Percentiles rank a stretch among this genome's conserved stretches.
phyloP scores from a whole-genome alignment of 2,888 invertebrate species.

The Dasypogon diadema region DNA sequence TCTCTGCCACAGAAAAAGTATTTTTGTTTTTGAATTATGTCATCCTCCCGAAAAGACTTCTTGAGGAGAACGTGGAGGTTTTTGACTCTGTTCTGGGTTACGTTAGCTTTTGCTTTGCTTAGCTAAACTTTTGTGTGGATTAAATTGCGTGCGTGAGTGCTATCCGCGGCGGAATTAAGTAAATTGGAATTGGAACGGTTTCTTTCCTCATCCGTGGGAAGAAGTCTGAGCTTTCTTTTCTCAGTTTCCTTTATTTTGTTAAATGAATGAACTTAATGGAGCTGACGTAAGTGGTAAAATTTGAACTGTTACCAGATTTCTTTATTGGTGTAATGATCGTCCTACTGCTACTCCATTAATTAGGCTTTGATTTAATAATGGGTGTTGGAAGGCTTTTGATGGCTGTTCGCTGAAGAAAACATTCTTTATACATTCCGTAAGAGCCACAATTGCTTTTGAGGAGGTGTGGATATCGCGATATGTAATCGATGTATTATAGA shows the following conservation, averaged over 20 bases:
- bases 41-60: slow-evolving; percentile 4
- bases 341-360: neutral
- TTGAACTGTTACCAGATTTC: neutral
- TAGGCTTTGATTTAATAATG: neutral
- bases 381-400: neutral
- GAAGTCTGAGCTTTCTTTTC: neutral
- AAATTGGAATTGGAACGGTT: neutral
- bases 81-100: neutral
- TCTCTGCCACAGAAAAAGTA: neutral
- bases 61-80: neutral
- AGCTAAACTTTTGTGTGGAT: neutral
- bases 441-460: neutral
- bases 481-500: too few species aligned
- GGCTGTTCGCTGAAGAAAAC: neutral
- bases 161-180: neutral
- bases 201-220: neutral
- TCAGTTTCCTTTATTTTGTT: neutral
- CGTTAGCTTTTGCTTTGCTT: too few species aligned
- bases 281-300: neutral
- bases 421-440: neutral
- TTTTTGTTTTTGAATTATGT: slow-evolving; percentile 6
- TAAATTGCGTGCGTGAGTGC: slow-evolving; percentile 1
- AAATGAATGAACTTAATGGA: neutral
- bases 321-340: neutral
- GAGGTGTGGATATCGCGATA: too few species aligned